A percentile compares a stretch with the other conserved stretches of the same genome.
These are phyloP conservation scores for Muntiacus reevesi DNA, from an alignment of 2,113 vertebrate genomes.

Conservation along the genomic window DNA sequence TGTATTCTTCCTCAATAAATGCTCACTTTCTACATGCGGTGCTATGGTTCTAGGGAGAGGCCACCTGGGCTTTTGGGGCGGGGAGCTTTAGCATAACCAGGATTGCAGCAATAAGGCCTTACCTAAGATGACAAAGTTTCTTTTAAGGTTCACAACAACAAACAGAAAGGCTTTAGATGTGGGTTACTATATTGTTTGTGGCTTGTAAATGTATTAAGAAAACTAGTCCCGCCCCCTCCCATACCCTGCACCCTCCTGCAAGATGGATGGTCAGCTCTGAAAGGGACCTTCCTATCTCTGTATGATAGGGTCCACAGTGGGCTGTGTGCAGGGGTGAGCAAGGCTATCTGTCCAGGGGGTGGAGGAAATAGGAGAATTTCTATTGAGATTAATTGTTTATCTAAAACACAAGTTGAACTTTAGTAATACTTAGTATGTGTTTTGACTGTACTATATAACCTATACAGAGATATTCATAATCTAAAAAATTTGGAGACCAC, in stretches of 20 bases:
- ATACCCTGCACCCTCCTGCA: neutral
- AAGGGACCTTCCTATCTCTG: neutral
- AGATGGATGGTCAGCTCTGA: neutral
- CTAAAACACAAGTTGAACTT: neutral
- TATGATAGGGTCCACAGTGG: neutral
- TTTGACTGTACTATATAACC: neutral
- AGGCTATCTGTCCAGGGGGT: neutral
- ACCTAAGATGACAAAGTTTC: neutral
- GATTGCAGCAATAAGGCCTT: neutral
- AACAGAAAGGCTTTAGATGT: neutral
- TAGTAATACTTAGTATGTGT: neutral
- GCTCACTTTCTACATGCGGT: neutral
- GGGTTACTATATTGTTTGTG: neutral
- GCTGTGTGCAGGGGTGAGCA: neutral
- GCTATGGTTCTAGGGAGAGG: neutral
- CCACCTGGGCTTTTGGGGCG: neutral
- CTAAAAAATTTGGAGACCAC: neutral
- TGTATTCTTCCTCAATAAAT: neutral
- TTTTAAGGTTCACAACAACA: neutral
- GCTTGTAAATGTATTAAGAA: neutral
- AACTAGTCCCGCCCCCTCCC: accelerated
- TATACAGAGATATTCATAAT: neutral
- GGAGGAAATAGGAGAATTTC: neutral
- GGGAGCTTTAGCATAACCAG: neutral
- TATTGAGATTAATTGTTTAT: neutral